phyloP scores from a whole-genome alignment of 2,113 vertebrate genomes.

The Centropus bengalensis region DNA sequence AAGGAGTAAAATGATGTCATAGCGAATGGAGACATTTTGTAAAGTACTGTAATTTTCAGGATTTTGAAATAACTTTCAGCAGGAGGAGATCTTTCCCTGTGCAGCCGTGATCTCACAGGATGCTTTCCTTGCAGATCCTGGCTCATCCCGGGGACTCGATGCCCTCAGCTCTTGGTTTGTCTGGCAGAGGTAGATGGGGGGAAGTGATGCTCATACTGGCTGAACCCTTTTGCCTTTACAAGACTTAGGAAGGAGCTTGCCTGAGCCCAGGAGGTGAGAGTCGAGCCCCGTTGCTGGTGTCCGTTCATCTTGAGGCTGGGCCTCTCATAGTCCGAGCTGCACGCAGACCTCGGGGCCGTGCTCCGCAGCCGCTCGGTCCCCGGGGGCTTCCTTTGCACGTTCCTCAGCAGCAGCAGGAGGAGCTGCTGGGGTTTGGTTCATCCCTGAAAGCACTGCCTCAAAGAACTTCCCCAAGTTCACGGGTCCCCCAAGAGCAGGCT shows the following conservation, averaged over 20 bases:
- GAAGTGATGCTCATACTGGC: neutral
- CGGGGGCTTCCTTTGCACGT: neutral
- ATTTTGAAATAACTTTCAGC: conserved; percentile 5
- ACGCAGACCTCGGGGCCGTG: neutral
- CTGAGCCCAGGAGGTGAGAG: neutral
- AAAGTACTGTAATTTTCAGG: conserved; percentile 45
- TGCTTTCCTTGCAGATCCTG: conserved; percentile 22
- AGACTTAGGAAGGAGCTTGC: neutral
- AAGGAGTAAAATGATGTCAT: conserved; percentile 69
- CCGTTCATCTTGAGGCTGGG: conserved; percentile 27
- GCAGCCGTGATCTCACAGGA: conserved; percentile 27
- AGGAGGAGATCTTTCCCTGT: neutral
- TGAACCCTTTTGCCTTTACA: conserved; percentile 2
- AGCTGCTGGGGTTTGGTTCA: neutral
- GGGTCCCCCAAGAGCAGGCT: neutral
- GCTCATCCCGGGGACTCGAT: neutral
- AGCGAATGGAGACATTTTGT: conserved; percentile 52
- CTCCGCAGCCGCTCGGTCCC: neutral
- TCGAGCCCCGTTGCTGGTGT: neutral
- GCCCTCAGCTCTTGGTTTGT: neutral
- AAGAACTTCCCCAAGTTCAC: neutral
- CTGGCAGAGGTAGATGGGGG: neutral
- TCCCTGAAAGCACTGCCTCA: neutral
- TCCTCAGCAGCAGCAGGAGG: neutral
- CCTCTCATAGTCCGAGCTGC: neutral